Base-by-base conservation (phyloP, 2,888 invertebrate species). In the Oligia latruncula region DNA sequence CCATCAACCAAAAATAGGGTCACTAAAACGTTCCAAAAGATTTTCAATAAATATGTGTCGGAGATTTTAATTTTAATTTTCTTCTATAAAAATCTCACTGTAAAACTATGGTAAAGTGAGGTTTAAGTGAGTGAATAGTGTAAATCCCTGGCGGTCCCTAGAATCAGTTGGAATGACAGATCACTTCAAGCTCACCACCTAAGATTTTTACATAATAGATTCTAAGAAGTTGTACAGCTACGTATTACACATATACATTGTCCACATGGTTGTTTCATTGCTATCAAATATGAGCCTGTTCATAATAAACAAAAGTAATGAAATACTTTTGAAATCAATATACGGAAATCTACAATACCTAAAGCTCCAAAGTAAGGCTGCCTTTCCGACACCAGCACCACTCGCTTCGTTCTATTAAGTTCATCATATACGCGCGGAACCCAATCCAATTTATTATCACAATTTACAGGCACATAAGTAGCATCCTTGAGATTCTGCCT, bases 391-490 rank as follows among this genome's bases (percentile, higher is more conserved):
- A 95, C 90, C 66, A 95, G 84, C 43, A 94, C 85, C 46, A 94
- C 90, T 60, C 88, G 90, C 80, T 90, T 90, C 49, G 91, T 89
- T 77, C 84, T 93, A 66, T 90, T 88, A 76, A 95, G 81, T 85
- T 93, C 93, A 71, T 80, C 86, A 86, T 91, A 87, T 17, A 94
- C 85, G 74, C 89, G 87, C 52, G 91, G 74, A 5, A 94, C 86
- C 94, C 95, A 95, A 67, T 90, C 90, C 68, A 94, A 94, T 80
- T 90, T 92, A 74, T 83, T 87, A 84, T 94, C 93, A 76, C 90
- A 88, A 65, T 85, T 85, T 58, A 94, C 90, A 29, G 91, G 90
- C 73, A 95, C 82, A 75, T 91, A 93, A 17, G 89, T 92, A 62
- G 87, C 81, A 49, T 83, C 77, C 65, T 78, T 85, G 35, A 80